Percentiles rank a stretch among this genome's conserved stretches.
Conservation (phyloP, 2,888 invertebrate genomes). For the Thymelicus sylvestris region DNA sequence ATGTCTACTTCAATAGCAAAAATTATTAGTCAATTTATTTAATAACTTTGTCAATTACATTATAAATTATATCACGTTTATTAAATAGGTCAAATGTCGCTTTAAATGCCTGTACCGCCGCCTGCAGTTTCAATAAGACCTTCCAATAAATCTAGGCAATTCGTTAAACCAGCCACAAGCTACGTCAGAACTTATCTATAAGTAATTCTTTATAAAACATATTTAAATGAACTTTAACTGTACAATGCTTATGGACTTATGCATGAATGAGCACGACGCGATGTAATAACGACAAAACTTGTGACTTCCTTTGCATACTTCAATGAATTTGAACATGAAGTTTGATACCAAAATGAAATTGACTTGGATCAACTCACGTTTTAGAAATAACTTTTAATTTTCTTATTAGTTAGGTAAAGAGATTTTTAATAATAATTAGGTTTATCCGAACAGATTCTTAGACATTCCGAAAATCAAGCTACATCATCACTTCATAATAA, state of each 20-base stretch:
- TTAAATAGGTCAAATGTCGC: conserved; percentile 23
- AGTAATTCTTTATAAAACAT: background rate
- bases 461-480: no score
- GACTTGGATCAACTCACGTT: background rate
- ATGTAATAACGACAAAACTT: conserved; percentile 61
- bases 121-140: conserved; percentile 14
- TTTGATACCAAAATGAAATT: conserved; percentile 15
- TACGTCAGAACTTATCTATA: no score
- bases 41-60: conserved; percentile 21
- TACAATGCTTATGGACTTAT: conserved; percentile 28
- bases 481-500: no score
- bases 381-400: background rate
- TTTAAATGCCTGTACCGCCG: conserved; percentile 12
- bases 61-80: conserved; percentile 29
- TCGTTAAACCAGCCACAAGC: background rate
- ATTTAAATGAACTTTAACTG: conserved; percentile 22
- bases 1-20: conserved; percentile 21
- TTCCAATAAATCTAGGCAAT: conserved; percentile 12
- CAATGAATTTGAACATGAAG: conserved; percentile 49
- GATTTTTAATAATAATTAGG: no score
- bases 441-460: no score
- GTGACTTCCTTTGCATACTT: conserved; percentile 65
- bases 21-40: conserved; percentile 31
- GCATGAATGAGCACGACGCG: conserved; percentile 56
- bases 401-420: no score